Evolutionary conservation across 2,113 vertebrate genomes (phyloP).

Genomic region (Tetrax tetrax): DNA sequence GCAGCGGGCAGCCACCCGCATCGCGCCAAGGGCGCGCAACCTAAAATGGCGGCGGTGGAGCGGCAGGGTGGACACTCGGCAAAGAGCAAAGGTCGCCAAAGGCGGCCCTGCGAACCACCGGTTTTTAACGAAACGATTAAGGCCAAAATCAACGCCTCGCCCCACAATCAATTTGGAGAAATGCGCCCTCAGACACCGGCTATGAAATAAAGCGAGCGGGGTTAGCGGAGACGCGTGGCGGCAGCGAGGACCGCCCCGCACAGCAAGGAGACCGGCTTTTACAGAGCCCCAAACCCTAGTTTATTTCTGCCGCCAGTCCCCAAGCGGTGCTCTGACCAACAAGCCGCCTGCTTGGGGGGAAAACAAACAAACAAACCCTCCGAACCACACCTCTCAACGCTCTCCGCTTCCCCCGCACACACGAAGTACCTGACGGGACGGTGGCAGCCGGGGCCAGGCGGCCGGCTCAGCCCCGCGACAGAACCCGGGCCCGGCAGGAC

Average conservation of each 20-base stretch:
- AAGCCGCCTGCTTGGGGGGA: too few species aligned
- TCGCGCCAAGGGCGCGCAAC: not conserved
- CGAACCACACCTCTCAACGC: too few species aligned
- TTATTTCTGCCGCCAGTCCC: too few species aligned
- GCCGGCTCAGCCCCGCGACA: rapidly evolving
- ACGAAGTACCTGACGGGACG: not conserved
- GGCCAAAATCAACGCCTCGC: not conserved
- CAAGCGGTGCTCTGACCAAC: not conserved
- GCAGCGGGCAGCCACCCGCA: rapidly evolving
- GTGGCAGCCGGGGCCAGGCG: too few species aligned
- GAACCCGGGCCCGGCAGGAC: rapidly evolving
- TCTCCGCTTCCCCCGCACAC: rapidly evolving
- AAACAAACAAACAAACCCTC: too few species aligned
- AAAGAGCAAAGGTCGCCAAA: too few species aligned
- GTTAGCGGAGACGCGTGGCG: rapidly evolving
- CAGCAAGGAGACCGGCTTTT: rapidly evolving
- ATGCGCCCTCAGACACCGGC: rapidly evolving
- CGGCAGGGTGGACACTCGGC: not conserved
- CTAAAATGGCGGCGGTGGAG: not conserved
- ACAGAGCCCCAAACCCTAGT: too few species aligned
- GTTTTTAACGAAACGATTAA: rapidly evolving
- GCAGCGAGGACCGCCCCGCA: rapidly evolving
- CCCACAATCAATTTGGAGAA: not conserved
- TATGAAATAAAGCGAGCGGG: rapidly evolving
- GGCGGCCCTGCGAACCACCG: rapidly evolving